Percentiles rank a stretch among this genome's conserved stretches.
Evolutionary conservation across 2,797 vertebrate species (phyloP).

Genomic region (Simalia tracyae): DNA sequence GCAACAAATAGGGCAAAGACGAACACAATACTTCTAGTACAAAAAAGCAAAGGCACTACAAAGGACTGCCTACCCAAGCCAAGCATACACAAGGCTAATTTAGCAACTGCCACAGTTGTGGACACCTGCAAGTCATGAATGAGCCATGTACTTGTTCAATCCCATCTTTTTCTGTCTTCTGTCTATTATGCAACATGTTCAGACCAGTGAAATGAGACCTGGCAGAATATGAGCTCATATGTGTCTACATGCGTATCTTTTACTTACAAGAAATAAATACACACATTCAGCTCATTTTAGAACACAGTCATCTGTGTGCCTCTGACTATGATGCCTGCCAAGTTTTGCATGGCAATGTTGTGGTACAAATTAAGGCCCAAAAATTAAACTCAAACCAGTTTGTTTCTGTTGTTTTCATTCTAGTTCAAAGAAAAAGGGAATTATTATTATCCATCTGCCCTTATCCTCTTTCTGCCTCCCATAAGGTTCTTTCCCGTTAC

Average conservation of each 20-base stretch:
- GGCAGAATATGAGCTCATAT: neutral
- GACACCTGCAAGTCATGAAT: neutral
- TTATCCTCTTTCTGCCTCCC: neutral
- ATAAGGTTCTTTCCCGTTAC: neutral
- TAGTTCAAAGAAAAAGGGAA: neutral
- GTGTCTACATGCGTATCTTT: neutral
- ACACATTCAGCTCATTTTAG: neutral
- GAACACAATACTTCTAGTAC: neutral
- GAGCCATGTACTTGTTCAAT: neutral
- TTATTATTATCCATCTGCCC: neutral
- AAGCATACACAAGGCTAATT: neutral
- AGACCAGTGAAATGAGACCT: conserved; percentile 9
- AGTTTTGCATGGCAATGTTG: neutral
- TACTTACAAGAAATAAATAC: conserved; percentile 19
- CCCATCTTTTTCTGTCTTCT: neutral
- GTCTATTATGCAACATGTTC: conserved; percentile 10
- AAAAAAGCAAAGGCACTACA: neutral
- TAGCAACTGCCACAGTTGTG: neutral
- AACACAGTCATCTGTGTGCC: conserved; percentile 2
- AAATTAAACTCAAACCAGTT: conserved; percentile 23
- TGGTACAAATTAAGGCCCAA: conserved; percentile 10
- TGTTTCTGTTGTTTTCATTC: conserved; percentile 4
- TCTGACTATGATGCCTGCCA: neutral
- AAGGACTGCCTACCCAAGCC: neutral
- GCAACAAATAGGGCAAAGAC: conserved; percentile 3